Base-by-base conservation (phyloP, 1,140 invertebrate species). In the Leptopilina clavipes region DNA sequence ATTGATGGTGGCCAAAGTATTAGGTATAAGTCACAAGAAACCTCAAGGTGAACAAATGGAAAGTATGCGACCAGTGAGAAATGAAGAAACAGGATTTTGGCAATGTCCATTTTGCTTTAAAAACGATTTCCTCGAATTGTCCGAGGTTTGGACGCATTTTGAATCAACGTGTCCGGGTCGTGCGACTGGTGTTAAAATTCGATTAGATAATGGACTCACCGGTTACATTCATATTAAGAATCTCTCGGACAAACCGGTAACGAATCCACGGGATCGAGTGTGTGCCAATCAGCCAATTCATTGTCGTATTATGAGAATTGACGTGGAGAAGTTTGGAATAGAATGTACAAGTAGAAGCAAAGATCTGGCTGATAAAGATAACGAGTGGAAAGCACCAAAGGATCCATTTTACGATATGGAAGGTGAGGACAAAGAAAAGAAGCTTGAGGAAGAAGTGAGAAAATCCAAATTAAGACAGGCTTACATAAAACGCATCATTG, bases 121-220 rank as follows among this genome's bases (percentile, higher is more conserved):
- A 85, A 98, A 97, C 88, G 96, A 98, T 87, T 98, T 99, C 84
- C 95, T 96, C 0, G 98, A 99, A 87, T 91, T 99, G 0, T 97
- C 96, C 44, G 97, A 99, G 90, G 96, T 99, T 5, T 99, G 98
- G 98, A 98, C 97, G 91, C 98, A 99, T 90, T 99, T 99, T 91
- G 98, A 99, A 90, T 95, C 97, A 45, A 94, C 95, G 19, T 99
- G 98, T 91, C 97, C 96, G 0, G 99, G 99, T 0, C 96, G 98
- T 89, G 96, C 98, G 1, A 96, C 96, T 0, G 99, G 99, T 1
- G 94, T 99, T 0, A 93, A 95, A 75, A 91, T 98, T 0, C 92
- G 95, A 0, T 89, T 99, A 0, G 98, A 99, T 85, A 99, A 99
- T 90, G 97, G 97, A 0, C 92, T 99, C 8, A 95, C 93, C 9